phyloP scores from a whole-genome alignment of 2,888 invertebrate genomes.

The Caenorhabditis panamensis region DNA sequence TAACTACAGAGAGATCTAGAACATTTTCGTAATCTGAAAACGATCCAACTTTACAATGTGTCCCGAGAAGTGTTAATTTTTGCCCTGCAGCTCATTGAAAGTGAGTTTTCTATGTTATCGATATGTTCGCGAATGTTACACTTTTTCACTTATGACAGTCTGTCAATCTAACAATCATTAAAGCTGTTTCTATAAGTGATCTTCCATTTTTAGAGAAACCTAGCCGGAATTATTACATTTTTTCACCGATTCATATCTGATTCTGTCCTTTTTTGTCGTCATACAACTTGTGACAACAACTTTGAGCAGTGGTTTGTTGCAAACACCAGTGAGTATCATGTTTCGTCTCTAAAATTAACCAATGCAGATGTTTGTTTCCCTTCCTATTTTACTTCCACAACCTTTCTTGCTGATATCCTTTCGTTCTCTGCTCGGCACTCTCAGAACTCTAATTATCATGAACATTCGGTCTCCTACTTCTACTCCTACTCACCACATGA shows the following conservation, averaged over 20 bases:
- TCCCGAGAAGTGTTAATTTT: background rate
- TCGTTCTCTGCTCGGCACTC: too few relatives aligned
- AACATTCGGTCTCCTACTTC: too few relatives aligned
- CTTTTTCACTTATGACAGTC: too few relatives aligned
- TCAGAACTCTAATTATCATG: too few relatives aligned
- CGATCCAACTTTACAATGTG: background rate
- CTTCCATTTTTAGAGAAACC: too few relatives aligned
- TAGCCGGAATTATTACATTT: too few relatives aligned
- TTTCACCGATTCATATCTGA: too few relatives aligned
- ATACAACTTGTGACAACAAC: background rate
- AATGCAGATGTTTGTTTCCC: background rate
- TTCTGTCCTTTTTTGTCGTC: background rate
- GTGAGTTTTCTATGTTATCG: background rate
- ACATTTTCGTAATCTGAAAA: background rate
- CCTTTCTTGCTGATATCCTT: too few relatives aligned
- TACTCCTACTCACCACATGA: background rate
- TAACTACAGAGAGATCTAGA: conserved; percentile 3
- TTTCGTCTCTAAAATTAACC: background rate
- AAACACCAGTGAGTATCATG: background rate
- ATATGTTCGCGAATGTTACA: too few relatives aligned
- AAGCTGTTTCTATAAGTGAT: too few relatives aligned
- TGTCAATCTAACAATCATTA: too few relatives aligned
- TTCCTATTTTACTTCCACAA: background rate
- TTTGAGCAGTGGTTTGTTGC: background rate
- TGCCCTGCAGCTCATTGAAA: background rate